Evolutionary conservation across 2,888 invertebrate genomes (phyloP).

Genomic region (Hipparchia semele): DNA sequence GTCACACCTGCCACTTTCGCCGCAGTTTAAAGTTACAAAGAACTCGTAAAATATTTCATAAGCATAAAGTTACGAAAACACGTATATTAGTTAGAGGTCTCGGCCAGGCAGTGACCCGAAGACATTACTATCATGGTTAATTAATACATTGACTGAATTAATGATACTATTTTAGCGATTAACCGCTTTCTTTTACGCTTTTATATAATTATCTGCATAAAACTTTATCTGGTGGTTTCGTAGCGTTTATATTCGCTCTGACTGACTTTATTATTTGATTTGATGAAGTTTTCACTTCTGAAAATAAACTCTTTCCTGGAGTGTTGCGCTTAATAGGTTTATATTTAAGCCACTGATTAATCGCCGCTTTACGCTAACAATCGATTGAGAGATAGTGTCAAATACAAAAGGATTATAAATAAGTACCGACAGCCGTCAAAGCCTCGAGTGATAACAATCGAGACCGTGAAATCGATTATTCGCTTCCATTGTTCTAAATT

Average conservation of each 20-base stretch:
- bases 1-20: slow-evolving; percentile 69
- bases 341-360: slow-evolving; percentile 13
- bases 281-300: background rate
- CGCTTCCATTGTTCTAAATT: slow-evolving; percentile 41
- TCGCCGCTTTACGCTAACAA: slow-evolving; percentile 24
- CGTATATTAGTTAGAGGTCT: slow-evolving; percentile 66
- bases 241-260: background rate
- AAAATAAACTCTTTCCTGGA: background rate
- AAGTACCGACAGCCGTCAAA: slow-evolving; percentile 38
- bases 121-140: slow-evolving; percentile 24
- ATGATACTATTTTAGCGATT: background rate
- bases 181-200: background rate
- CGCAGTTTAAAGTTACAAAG: slow-evolving; percentile 44
- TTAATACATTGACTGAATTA: slow-evolving; percentile 12
- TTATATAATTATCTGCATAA: background rate
- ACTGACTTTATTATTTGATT: background rate
- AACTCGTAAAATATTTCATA: slow-evolving; percentile 27
- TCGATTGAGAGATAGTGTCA: slow-evolving; percentile 30
- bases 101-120: slow-evolving; percentile 61
- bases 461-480: slow-evolving; percentile 47
- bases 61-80: slow-evolving; percentile 46
- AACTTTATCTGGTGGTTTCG: background rate
- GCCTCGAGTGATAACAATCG: slow-evolving; percentile 41
- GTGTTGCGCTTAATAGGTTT: slow-evolving; percentile 18
- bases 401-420: slow-evolving; percentile 26